A percentile compares a stretch with the other conserved stretches of the same genome.
Evolutionary conservation across 2,113 vertebrate genomes (phyloP).

Genomic region (Lophius piscatorius): DNA sequence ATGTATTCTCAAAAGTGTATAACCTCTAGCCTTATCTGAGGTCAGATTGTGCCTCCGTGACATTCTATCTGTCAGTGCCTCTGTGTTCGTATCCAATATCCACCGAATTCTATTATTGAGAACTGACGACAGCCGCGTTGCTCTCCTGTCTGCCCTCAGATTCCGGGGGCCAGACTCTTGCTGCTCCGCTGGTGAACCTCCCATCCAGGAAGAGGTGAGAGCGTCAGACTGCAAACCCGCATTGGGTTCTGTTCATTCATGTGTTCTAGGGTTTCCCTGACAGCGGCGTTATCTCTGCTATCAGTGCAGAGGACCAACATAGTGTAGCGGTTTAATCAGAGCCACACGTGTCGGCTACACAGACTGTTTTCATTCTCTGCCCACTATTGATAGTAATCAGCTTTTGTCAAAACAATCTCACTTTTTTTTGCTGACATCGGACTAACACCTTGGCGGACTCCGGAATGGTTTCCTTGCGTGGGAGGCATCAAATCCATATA

Average conservation of each 20-base stretch:
- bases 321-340: slow-evolving; percentile 54
- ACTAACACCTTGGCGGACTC: not conserved
- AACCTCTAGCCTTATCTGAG: slow-evolving; percentile 15
- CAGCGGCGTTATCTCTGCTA: slow-evolving; percentile 37
- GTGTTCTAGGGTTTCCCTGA: slow-evolving; percentile 32
- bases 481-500: too few species aligned
- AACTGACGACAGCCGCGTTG: not conserved
- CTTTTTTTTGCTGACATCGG: slow-evolving; percentile 14
- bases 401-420: slow-evolving; percentile 48
- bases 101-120: slow-evolving; percentile 21
- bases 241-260: slow-evolving; percentile 27
- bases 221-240: slow-evolving; percentile 57
- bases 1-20: not conserved
- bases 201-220: slow-evolving; percentile 96
- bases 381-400: slow-evolving; percentile 45
- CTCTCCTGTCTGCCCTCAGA: slow-evolving; percentile 78
- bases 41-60: slow-evolving; percentile 3
- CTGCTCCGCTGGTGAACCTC: slow-evolving; percentile 92
- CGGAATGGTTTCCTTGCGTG: too few species aligned
- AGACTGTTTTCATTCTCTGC: slow-evolving; percentile 37
- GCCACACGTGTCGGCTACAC: slow-evolving; percentile 40
- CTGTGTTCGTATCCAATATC: not conserved
- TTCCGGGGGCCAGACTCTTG: slow-evolving; percentile 89
- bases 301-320: slow-evolving; percentile 53
- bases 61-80: slow-evolving; percentile 23